Evolutionary conservation across 2,888 invertebrate species (phyloP), one percentile per base, ranked within the genome.

Genomic region (Frankliniella intonsa): DNA sequence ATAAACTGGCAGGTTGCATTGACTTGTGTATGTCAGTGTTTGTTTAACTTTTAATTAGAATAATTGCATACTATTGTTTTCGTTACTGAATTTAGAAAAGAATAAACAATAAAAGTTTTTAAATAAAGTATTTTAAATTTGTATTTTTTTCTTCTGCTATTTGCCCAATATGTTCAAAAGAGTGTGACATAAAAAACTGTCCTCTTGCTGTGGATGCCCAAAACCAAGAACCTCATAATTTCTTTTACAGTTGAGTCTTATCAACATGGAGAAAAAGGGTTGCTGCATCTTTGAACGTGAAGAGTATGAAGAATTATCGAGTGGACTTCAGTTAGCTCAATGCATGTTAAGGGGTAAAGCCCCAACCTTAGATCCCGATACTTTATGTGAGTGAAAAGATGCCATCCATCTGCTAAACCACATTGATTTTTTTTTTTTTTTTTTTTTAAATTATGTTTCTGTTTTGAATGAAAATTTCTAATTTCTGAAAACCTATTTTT

Each of bases 321-420:
- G 82, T 51, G 83, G 83, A 10, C 50, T 84, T 62, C 27, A 82
- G 80, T 83, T 84, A 14, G 84, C 84, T n/a, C 83, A 82, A n/a
- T 83, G 83, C 27, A 84, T 84, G 83, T 83, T 50, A 51, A 51
- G 80, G 22, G 80, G 82, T 9, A 82, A 81, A 7, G 19, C 83
- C 10, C 79, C 50, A 10, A 76, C 81, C 62, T n/a, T 79, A 80
- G 82, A 81, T 81, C 49, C 9, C 22, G 50, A 19, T n/a, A 62
- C 17, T 1, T 69, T 22, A 50, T 79, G 38, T 50, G n/a, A 55
- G 19, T 50, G 19, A 11, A 76, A 0, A 8, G 19, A 0, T 76
- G 12, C 79, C 51, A 2, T 3, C 55, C 7, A 19, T 81, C 80
- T 81, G 49, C 81, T 17, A 55, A 79, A 38, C 50, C 50, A 19